Percentiles rank a stretch among this genome's conserved stretches.
Evolutionary conservation across 2,113 vertebrate species (phyloP).

Genomic region (Phalacrocorax carbo): DNA sequence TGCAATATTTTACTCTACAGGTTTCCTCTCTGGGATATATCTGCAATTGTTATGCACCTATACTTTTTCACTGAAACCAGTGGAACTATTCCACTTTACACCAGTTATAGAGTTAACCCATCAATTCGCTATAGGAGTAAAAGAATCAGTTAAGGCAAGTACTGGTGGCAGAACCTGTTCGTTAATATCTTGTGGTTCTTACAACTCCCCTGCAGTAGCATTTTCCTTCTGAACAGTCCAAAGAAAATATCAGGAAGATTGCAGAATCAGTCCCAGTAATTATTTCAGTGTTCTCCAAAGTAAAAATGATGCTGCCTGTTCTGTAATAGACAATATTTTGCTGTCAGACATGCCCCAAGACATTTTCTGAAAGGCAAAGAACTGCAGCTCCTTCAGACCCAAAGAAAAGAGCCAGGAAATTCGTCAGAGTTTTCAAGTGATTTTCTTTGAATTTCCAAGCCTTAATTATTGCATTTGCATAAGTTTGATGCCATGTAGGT

Average conservation of each 20-base stretch:
- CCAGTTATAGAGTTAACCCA: neutral
- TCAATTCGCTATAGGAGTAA: neutral
- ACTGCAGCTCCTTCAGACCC: conserved; percentile 6
- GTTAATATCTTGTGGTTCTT: neutral
- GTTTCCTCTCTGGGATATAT: neutral
- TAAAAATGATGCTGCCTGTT: neutral
- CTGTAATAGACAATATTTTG: conserved; percentile 9
- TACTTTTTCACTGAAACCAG: neutral
- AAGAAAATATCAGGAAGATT: neutral
- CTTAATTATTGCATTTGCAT: conserved; percentile 65
- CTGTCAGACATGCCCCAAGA: conserved; percentile 22
- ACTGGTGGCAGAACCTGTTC: neutral
- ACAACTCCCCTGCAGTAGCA: neutral
- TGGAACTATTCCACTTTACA: neutral
- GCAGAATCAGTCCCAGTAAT: neutral
- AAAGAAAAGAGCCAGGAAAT: conserved; percentile 5
- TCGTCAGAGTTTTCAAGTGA: conserved; percentile 7
- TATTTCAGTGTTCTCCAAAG: conserved; percentile 28
- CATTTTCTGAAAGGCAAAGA: conserved; percentile 51
- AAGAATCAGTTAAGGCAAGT: neutral
- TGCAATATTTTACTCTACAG: neutral
- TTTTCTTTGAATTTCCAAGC: conserved; percentile 43
- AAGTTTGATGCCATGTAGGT: neutral
- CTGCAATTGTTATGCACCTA: neutral
- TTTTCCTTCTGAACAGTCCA: neutral